Conservation (phyloP, 2,888 invertebrate species). For the Drosophila borborema region DNA sequence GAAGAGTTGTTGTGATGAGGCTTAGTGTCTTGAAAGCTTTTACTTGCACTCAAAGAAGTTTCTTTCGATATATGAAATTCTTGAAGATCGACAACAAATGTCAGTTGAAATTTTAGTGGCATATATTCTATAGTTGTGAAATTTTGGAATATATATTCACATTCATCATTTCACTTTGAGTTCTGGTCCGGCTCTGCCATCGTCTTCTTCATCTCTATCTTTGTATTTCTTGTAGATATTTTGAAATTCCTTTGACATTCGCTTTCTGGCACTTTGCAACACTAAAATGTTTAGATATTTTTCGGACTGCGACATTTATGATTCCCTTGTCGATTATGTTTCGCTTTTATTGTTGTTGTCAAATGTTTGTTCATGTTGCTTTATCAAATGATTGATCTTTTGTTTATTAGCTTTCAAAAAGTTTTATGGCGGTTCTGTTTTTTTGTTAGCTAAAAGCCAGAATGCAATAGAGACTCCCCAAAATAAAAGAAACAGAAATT, state of each 20-base stretch:
- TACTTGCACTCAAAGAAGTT: no score
- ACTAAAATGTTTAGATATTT: constrained; percentile 7
- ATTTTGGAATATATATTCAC: neutral
- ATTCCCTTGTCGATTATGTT: constrained; percentile 15
- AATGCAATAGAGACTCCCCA: constrained; percentile 27
- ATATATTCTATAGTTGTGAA: no score
- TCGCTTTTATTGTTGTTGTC: constrained; percentile 26
- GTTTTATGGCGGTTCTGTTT: constrained; percentile 42
- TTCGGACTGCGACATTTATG: constrained; percentile 27
- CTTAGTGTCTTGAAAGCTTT: no score
- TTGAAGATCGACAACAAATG: no score
- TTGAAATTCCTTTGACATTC: constrained; percentile 11
- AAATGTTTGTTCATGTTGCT: constrained; percentile 38
- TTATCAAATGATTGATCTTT: constrained; percentile 75
- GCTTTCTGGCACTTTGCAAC: constrained; percentile 44
- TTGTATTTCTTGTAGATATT: neutral
- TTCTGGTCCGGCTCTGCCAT: neutral
- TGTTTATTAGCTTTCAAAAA: constrained; percentile 49
- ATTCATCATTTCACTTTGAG: neutral
- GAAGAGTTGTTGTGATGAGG: no score
- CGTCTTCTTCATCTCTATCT: neutral
- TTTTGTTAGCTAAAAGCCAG: constrained; percentile 25
- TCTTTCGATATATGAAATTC: no score
- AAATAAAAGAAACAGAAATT: constrained; percentile 28
- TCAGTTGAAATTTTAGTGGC: no score